Conservation (phyloP, 1,140 invertebrate species). For the Habropoda laboriosa region DNA sequence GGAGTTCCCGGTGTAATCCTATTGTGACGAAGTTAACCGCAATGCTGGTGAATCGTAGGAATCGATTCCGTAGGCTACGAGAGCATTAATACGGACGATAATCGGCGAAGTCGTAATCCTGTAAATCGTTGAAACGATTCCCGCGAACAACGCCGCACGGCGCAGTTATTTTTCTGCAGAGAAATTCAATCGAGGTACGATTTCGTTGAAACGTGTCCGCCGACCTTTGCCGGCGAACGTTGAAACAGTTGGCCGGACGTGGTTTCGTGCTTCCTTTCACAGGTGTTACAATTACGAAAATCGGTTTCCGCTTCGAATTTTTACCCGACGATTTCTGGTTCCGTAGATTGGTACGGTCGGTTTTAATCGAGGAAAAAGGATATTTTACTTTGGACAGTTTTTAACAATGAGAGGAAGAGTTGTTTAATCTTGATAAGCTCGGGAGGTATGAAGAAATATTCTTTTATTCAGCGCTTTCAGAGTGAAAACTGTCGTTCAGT, state of each 20-base stretch:
- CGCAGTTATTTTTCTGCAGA: neutral
- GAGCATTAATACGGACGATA: slow-evolving; percentile 2
- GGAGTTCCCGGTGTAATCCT: slow-evolving; percentile 30
- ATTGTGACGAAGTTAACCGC: slow-evolving; percentile 23
- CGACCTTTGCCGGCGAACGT: neutral
- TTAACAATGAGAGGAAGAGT: too few species aligned
- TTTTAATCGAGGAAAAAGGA: too few species aligned
- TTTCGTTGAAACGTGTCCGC: neutral
- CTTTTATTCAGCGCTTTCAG: too few species aligned
- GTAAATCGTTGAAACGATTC: neutral
- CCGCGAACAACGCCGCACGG: too few species aligned
- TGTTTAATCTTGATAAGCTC: too few species aligned
- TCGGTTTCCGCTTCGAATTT: neutral
- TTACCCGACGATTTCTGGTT: too few species aligned
- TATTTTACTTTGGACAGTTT: too few species aligned
- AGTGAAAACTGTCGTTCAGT: too few species aligned
- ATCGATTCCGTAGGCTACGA: slow-evolving; percentile 17
- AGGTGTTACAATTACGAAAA: neutral
- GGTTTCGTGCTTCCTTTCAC: neutral
- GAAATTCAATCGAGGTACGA: neutral
- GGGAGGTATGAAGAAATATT: too few species aligned
- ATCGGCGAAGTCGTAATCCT: slow-evolving; percentile 15
- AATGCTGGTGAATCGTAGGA: neutral
- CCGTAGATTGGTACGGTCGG: too few species aligned
- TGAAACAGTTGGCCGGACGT: slow-evolving; percentile 10